A percentile compares a stretch with the other conserved stretches of the same genome.
phyloP scores from a whole-genome alignment of 2,113 vertebrate species.

The Prunella himalayana region DNA sequence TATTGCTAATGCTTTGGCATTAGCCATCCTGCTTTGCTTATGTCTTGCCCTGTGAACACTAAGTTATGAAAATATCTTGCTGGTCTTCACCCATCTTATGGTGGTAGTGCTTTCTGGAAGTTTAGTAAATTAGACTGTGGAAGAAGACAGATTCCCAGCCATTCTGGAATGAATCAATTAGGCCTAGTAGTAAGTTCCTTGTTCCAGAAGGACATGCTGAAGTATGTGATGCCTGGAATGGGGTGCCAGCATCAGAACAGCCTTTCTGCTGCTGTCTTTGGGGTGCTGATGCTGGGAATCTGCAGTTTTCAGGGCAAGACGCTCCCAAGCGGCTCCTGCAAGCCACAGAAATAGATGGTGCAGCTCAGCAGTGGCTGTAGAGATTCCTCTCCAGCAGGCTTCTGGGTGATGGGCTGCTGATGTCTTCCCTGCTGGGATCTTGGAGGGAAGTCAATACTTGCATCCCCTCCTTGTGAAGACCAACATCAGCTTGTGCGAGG shows the following conservation, averaged over 20 bases:
- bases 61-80: not conserved
- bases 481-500: not conserved
- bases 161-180: not conserved
- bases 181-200: not conserved
- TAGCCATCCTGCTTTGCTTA: not conserved
- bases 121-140: not conserved
- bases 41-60: not conserved
- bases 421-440: not conserved
- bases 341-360: not conserved
- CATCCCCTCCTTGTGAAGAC: not conserved
- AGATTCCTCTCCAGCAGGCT: not conserved
- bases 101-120: not conserved
- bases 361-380: not conserved
- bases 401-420: not conserved
- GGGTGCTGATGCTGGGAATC: rapidly evolving
- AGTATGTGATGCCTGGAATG: not conserved
- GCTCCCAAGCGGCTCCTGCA: rapidly evolving
- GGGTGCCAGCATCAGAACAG: not conserved
- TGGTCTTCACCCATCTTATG: not conserved
- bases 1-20: not conserved
- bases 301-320: not conserved
- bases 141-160: not conserved
- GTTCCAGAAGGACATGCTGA: not conserved
- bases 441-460: not conserved
- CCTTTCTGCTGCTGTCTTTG: not conserved